Base-by-base conservation (phyloP, 2,888 invertebrate species). In the Volucella zonaria region DNA sequence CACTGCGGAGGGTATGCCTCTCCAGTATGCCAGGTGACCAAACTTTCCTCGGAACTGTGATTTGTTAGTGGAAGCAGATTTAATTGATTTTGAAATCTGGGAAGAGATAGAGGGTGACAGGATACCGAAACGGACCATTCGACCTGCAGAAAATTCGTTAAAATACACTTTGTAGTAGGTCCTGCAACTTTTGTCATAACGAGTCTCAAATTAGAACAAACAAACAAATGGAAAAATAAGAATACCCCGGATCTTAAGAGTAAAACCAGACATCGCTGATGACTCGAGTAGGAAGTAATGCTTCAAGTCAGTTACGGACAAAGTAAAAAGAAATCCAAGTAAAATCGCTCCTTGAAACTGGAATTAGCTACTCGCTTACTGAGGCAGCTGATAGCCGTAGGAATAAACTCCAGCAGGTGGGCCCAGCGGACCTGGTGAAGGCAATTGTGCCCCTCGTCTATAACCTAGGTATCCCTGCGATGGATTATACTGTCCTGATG, bases 401-500 rank as follows among this genome's bases (percentile, higher is more conserved):
- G n/a, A n/a, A n/a, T n/a, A n/a, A n/a, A n/a, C n/a, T n/a, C n/a
- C n/a, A n/a, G n/a, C n/a, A n/a, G n/a, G n/a, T n/a, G n/a, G n/a
- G n/a, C n/a, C n/a, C n/a, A n/a, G n/a, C n/a, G n/a, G n/a, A n/a
- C n/a, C n/a, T n/a, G n/a, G n/a, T n/a, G n/a, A n/a, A n/a, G n/a
- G n/a, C n/a, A n/a, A n/a, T n/a, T n/a, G n/a, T n/a, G n/a, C n/a
- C n/a, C n/a, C 56, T 80, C 23, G 49, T 49, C 66, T 61, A 40
- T 67, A 67, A 61, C 42, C 38, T n/a, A n/a, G n/a, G n/a, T n/a
- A n/a, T 18, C 94, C 93, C 89, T 95, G 95, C 8, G 94, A 93
- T 70, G 94, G 93, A 18, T 93, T 93, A 89, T 94, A 94, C 87
- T 93, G 93, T 1, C 93, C 90, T n/a, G n/a, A n/a, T n/a, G n/a